Evolutionary conservation across 2,888 invertebrate species (phyloP).

Genomic region (Alloplasta piceator): DNA sequence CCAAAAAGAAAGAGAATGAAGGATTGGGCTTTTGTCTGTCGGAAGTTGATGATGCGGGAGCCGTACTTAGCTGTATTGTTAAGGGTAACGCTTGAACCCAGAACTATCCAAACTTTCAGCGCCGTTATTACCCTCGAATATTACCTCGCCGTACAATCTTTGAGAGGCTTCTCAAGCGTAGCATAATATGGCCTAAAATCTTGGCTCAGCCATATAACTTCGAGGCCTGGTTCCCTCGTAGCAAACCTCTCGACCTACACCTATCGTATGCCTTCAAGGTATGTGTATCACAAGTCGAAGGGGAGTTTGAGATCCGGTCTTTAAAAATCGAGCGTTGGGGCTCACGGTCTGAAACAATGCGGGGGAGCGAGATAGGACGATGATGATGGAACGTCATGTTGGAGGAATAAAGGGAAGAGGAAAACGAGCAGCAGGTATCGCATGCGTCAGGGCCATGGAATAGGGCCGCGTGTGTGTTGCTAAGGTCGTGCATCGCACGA

Average conservation of each 20-base stretch:
- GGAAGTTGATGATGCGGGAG: constrained; percentile 31
- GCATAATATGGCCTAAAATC: constrained; percentile 40
- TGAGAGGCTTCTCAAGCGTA: neutral
- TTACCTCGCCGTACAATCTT: constrained; percentile 19
- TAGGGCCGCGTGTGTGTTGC: constrained; percentile 48
- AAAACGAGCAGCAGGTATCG: constrained; percentile 32
- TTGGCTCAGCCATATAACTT: constrained; percentile 34
- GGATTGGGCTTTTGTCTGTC: neutral
- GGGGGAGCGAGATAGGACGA: constrained; percentile 25
- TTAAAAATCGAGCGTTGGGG: constrained; percentile 52
- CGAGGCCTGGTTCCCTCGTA: constrained; percentile 2
- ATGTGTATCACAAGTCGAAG: constrained; percentile 45
- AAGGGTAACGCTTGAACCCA: constrained; percentile 11
- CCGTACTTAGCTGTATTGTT: neutral
- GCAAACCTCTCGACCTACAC: constrained; percentile 14
- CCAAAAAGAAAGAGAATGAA: too few species aligned
- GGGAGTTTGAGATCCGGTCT: constrained; percentile 9
- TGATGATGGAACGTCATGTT: constrained; percentile 2
- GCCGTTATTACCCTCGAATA: constrained; percentile 38
- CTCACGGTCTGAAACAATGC: constrained; percentile 52
- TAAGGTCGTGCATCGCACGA: constrained; percentile 58
- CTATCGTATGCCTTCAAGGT: constrained; percentile 15
- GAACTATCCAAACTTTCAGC: constrained; percentile 29
- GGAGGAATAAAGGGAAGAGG: constrained; percentile 8
- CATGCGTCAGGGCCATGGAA: constrained; percentile 42